Conservation (phyloP, 2,113 vertebrate genomes). For the Struthio camelus region DNA sequence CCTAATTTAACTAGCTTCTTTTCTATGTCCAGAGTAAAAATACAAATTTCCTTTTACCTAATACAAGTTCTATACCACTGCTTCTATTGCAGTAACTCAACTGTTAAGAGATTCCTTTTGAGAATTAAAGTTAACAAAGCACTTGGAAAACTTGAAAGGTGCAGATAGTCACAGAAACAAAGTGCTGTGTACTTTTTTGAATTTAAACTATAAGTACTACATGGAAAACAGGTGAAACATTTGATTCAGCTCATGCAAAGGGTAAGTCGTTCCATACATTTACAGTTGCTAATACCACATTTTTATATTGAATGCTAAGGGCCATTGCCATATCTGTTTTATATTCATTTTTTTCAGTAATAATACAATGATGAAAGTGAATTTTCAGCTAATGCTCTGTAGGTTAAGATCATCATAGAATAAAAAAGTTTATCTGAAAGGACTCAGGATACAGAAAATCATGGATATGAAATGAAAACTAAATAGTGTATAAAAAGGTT, state of each 20-base stretch:
- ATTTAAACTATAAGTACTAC: background rate
- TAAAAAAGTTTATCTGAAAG: background rate
- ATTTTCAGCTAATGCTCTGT: background rate
- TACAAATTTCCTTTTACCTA: background rate
- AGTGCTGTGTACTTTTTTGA: background rate
- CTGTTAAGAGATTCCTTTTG: background rate
- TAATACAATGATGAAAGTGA: background rate
- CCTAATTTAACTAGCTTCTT: background rate
- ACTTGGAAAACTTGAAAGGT: background rate
- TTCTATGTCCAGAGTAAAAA: background rate
- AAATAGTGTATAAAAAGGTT: background rate
- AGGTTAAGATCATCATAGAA: background rate
- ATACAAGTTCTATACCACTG: background rate
- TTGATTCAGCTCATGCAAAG: background rate
- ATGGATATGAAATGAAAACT: background rate
- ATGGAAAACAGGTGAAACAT: background rate
- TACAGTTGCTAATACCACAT: background rate
- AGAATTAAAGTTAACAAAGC: background rate
- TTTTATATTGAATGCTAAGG: background rate
- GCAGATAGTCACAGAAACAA: background rate
- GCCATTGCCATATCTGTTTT: background rate
- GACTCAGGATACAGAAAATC: background rate
- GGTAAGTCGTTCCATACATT: background rate
- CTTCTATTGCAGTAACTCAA: background rate
- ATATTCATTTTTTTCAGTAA: background rate